phyloP scores from a whole-genome alignment of 2,888 invertebrate species.

The Chrysotoxum bicinctum region DNA sequence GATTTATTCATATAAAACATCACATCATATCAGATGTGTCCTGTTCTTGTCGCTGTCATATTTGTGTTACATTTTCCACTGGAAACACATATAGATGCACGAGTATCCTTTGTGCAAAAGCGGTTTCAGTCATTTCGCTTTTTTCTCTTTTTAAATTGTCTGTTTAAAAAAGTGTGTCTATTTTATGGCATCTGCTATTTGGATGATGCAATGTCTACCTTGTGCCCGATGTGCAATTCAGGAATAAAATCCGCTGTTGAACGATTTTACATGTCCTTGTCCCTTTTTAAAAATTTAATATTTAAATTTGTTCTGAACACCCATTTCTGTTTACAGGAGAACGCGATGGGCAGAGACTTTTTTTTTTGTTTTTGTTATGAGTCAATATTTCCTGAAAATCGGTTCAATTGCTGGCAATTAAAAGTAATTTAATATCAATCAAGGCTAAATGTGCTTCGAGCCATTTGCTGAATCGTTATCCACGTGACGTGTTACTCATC shows the following conservation, averaged over 20 bases:
- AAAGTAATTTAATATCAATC: neutral
- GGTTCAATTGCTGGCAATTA: neutral
- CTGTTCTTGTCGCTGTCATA: conserved; percentile 56
- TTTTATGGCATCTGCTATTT: conserved; percentile 34
- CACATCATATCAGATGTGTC: conserved; percentile 65
- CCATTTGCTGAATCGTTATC: too few species aligned
- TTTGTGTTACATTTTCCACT: conserved; percentile 58
- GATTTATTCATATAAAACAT: conserved; percentile 69
- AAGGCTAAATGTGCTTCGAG: neutral
- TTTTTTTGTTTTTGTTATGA: neutral
- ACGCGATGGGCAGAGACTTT: neutral
- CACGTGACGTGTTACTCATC: too few species aligned
- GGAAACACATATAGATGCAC: conserved; percentile 6
- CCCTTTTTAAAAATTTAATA: conserved; percentile 42
- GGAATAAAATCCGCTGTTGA: conserved; percentile 21
- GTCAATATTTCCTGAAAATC: neutral
- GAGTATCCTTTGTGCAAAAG: conserved; percentile 45
- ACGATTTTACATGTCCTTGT: conserved; percentile 33
- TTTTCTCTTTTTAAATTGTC: conserved; percentile 44
- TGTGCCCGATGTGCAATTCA: conserved; percentile 17
- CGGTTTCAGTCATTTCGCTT: neutral
- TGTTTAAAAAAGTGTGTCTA: conserved; percentile 31
- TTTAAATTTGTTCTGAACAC: conserved; percentile 37
- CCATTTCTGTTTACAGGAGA: neutral
- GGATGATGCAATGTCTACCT: conserved; percentile 37